Evolutionary conservation across 2,113 vertebrate genomes (phyloP).

Genomic region (Lepisosteus oculatus): DNA sequence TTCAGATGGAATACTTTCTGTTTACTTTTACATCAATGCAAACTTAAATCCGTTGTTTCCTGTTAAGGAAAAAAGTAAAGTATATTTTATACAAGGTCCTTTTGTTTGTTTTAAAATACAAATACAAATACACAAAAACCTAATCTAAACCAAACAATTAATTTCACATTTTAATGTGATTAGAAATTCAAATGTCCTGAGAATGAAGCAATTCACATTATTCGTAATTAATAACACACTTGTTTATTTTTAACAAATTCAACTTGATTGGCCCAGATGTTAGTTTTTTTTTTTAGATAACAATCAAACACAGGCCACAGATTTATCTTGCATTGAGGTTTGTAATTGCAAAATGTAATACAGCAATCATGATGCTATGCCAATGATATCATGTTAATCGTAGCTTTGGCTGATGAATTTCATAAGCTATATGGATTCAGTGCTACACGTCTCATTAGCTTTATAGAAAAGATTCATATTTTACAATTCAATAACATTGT

Average conservation of each 20-base stretch:
- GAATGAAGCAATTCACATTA: no score
- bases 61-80: not conserved
- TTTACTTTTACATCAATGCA: constrained; percentile 38
- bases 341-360: constrained; percentile 11
- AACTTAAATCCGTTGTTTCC: constrained; percentile 8
- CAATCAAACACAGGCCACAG: no score
- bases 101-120: no score
- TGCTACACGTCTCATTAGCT: not conserved
- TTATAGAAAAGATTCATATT: constrained; percentile 9
- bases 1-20: not conserved
- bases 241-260: no score
- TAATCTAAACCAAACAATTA: no score
- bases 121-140: no score
- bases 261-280: no score
- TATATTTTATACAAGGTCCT: not conserved
- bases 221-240: no score
- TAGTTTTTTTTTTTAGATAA: constrained; percentile 21
- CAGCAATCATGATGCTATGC: constrained; percentile 16
- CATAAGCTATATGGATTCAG: not conserved
- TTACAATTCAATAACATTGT: not conserved
- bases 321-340: constrained; percentile 20
- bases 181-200: no score
- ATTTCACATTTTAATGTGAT: no score
- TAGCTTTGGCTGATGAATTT: constrained; percentile 3
- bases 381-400: constrained; percentile 9